Conservation (phyloP, 2,113 vertebrate species). For the Todiramphus chloris region DNA sequence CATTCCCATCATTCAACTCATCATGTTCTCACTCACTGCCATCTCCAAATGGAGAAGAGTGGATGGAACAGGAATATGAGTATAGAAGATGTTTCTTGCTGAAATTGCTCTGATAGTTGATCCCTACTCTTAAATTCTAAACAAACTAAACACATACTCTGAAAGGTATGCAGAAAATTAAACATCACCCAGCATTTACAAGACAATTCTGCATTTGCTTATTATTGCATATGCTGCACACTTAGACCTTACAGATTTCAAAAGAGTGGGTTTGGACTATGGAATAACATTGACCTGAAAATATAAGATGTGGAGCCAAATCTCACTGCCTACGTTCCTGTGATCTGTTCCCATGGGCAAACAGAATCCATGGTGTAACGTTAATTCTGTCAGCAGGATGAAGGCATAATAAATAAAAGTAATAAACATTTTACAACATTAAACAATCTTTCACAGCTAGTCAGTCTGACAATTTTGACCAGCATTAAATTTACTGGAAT, state of each 20-base stretch:
- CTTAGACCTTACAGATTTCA: conserved; percentile 6
- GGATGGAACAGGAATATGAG: background rate
- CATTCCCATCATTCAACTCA: background rate
- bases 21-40: background rate
- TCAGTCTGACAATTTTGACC: background rate
- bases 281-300: background rate
- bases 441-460: conserved; percentile 22
- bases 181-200: background rate
- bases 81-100: background rate
- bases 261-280: background rate
- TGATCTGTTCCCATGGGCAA: background rate
- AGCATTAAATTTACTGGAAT: background rate
- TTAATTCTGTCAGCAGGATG: background rate
- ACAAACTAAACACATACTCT: background rate
- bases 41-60: background rate
- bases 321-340: background rate
- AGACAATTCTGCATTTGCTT: conserved; percentile 22
- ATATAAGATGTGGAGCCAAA: background rate
- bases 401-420: conserved; percentile 21
- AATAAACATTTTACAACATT: background rate
- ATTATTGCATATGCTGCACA: background rate
- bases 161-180: background rate
- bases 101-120: background rate
- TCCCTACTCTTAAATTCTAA: background rate
- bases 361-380: background rate